Conservation (phyloP, 2,113 vertebrate genomes). For the Phylloscopus trochilus region DNA sequence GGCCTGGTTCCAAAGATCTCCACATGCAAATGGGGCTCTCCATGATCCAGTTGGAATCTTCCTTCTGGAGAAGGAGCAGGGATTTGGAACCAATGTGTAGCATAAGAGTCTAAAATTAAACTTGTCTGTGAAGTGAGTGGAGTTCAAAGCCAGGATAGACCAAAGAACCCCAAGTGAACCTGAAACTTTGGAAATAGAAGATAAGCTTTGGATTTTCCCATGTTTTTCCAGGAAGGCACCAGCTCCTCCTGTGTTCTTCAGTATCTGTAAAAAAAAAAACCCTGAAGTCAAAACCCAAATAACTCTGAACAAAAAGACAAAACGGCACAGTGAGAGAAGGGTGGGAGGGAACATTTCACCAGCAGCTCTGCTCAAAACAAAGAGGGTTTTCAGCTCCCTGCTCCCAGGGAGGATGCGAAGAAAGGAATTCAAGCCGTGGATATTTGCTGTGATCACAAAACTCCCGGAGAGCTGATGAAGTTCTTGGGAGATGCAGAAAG, state of each 20-base stretch:
- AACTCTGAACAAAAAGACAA: background rate
- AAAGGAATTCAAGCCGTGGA: background rate
- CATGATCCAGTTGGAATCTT: background rate
- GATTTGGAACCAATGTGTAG: background rate
- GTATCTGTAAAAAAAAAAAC: background rate
- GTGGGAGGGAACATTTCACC: constrained; percentile 1
- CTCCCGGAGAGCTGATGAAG: constrained; percentile 6
- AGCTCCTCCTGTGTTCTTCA: background rate
- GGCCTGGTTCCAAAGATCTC: background rate
- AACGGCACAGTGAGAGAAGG: background rate
- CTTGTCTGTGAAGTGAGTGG: background rate
- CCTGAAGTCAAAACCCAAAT: constrained; percentile 18
- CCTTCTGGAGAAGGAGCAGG: background rate
- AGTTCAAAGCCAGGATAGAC: background rate
- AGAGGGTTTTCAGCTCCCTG: background rate
- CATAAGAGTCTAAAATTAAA: background rate
- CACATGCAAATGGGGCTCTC: background rate
- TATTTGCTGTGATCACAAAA: constrained; percentile 16
- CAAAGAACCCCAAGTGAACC: background rate
- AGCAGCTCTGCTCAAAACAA: constrained; percentile 18
- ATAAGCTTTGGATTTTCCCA: background rate
- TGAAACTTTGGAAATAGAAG: background rate
- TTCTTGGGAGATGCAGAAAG: constrained; percentile 15
- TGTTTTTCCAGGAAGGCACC: background rate
- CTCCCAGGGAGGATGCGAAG: background rate